phyloP scores from a whole-genome alignment of 2,797 vertebrate genomes.

The Harpia harpyja region DNA sequence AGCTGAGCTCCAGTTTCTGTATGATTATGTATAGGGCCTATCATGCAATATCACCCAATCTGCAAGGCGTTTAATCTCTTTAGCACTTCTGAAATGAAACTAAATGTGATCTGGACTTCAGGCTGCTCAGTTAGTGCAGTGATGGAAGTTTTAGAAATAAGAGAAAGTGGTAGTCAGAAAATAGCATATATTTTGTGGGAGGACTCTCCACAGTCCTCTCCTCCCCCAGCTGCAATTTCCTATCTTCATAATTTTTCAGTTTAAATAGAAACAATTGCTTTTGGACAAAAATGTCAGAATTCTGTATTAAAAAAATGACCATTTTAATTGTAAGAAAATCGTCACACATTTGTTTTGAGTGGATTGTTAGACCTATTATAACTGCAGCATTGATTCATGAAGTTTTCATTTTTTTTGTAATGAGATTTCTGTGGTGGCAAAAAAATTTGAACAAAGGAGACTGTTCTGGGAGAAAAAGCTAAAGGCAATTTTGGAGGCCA shows the following conservation, averaged over 20 bases:
- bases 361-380: neutral
- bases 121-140: neutral
- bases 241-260: neutral
- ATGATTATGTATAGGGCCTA: neutral
- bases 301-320: neutral
- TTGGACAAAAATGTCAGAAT: neutral
- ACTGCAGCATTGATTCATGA: neutral
- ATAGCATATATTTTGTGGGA: neutral
- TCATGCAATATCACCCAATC: constrained; percentile 2
- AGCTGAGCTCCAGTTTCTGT: neutral
- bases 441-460: neutral
- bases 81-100: constrained; percentile 6
- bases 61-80: constrained; percentile 38
- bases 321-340: neutral
- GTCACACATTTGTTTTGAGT: neutral
- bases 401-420: neutral
- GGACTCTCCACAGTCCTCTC: neutral
- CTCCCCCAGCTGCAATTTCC: neutral
- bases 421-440: neutral
- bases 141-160: neutral
- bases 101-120: constrained; percentile 9
- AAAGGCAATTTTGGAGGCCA: neutral
- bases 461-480: neutral
- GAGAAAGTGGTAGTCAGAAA: neutral
- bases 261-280: neutral